These are phyloP conservation scores for Orthonevra nobilis DNA, from an alignment of 2,888 invertebrate genomes.

Conservation along the genomic window DNA sequence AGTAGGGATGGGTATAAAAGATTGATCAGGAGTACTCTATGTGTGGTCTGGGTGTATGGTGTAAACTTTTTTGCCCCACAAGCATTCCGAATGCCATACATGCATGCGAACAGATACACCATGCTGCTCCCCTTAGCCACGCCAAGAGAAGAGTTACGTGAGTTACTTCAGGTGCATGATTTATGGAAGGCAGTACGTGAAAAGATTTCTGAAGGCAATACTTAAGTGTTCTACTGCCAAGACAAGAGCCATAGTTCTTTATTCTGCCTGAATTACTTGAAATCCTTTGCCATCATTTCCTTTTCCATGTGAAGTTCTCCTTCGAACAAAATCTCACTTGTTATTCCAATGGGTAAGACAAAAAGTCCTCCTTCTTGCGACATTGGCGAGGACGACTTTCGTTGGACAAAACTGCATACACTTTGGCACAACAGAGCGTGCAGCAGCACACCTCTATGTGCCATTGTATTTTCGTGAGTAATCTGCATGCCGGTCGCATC, in stretches of 20 bases:
- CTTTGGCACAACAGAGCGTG: constrained; percentile 31
- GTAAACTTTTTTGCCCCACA: too few relatives aligned
- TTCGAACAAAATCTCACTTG: neutral
- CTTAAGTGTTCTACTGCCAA: constrained; percentile 16
- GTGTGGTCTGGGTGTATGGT: too few relatives aligned
- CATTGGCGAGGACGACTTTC: neutral
- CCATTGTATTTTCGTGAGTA: constrained; percentile 33
- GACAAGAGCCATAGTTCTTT: neutral
- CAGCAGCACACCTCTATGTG: constrained; percentile 9
- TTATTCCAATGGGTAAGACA: neutral
- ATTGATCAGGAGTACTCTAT: constrained; percentile 37
- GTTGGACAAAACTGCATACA: constrained; percentile 5
- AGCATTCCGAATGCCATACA: constrained; percentile 38
- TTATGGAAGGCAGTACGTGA: constrained; percentile 59
- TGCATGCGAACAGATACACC: constrained; percentile 19
- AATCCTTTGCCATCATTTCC: too few relatives aligned
- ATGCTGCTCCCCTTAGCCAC: constrained; percentile 1
- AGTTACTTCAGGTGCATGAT: constrained; percentile 65
- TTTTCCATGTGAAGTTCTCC: neutral
- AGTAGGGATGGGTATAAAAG: constrained; percentile 1
- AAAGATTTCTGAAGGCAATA: constrained; percentile 39
- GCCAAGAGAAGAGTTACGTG: constrained; percentile 57
- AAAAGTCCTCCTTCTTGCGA: constrained; percentile 29
- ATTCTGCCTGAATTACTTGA: constrained; percentile 30
- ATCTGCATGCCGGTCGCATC: constrained; percentile 47